These are phyloP conservation scores for Onychostruthus taczanowskii DNA, from an alignment of 2,113 vertebrate genomes.

Conservation along the genomic window DNA sequence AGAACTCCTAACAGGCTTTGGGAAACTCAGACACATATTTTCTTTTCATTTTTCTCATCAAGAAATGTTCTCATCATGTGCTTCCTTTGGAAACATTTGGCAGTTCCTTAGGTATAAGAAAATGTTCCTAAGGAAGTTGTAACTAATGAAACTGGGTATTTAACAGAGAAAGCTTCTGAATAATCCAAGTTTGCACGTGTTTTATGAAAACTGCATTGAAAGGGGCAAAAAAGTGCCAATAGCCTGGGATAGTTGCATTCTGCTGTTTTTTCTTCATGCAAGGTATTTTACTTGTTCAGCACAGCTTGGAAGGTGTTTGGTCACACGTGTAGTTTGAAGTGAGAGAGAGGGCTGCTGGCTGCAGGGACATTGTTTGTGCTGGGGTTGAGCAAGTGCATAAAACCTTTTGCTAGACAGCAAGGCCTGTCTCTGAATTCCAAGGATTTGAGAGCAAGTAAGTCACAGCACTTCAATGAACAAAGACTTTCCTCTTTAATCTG, in stretches of 20 bases:
- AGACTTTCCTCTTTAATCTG: slow-evolving; percentile 57
- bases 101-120: background rate
- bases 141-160: background rate
- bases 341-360: background rate
- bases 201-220: background rate
- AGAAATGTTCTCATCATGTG: background rate
- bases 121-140: background rate
- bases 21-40: background rate
- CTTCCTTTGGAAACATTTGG: slow-evolving; percentile 16
- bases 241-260: background rate
- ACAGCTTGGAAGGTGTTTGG: background rate
- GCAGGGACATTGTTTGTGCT: background rate
- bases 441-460: slow-evolving; percentile 41
- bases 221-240: background rate
- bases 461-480: slow-evolving; percentile 48
- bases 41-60: slow-evolving; percentile 9
- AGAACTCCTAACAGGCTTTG: background rate
- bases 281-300: background rate
- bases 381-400: background rate
- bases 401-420: background rate
- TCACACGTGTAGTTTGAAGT: background rate
- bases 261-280: background rate
- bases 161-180: background rate
- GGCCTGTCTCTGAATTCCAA: slow-evolving; percentile 37
- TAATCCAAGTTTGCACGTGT: background rate